These are phyloP conservation scores for Adelges cooleyi DNA, from an alignment of 1,140 invertebrate genomes.

Conservation along the genomic window DNA sequence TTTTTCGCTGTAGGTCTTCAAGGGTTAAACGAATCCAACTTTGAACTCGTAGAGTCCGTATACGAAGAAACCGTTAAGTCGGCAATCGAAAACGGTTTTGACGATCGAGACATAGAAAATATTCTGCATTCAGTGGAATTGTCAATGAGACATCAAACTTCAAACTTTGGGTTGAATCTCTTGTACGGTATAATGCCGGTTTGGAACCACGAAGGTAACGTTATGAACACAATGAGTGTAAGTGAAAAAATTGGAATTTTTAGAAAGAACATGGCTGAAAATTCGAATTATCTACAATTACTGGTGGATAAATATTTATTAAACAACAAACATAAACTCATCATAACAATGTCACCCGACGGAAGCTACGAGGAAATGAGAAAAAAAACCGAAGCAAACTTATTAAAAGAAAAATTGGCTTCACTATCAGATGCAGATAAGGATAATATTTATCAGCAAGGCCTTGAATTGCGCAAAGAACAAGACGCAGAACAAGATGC, in stretches of 20 bases:
- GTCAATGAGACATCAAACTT: slow-evolving; percentile 69
- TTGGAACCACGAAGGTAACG: slow-evolving; percentile 81
- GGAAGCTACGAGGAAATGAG: slow-evolving; percentile 58
- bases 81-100: slow-evolving; percentile 65
- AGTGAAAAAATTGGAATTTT: slow-evolving; percentile 55
- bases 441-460: slow-evolving; percentile 54
- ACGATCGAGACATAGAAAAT: slow-evolving; percentile 67
- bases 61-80: slow-evolving; percentile 60
- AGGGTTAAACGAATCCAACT: slow-evolving; percentile 62
- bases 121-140: slow-evolving; percentile 79
- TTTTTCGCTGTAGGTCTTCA: slow-evolving; percentile 76
- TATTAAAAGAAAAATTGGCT: slow-evolving; percentile 54
- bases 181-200: slow-evolving; percentile 60
- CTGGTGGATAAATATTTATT: slow-evolving; percentile 69
- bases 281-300: slow-evolving; percentile 59
- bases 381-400: slow-evolving; percentile 50
- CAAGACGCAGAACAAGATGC: slow-evolving; percentile 61
- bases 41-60: slow-evolving; percentile 56
- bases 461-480: slow-evolving; percentile 55
- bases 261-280: slow-evolving; percentile 42
- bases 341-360: slow-evolving; percentile 74
- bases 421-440: slow-evolving; percentile 48
- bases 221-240: slow-evolving; percentile 58
- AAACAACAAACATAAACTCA: slow-evolving; percentile 67
- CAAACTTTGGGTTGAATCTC: slow-evolving; percentile 75